These are phyloP conservation scores for Semotilus atromaculatus DNA, from an alignment of 2,797 vertebrate species.

Conservation along the genomic window DNA sequence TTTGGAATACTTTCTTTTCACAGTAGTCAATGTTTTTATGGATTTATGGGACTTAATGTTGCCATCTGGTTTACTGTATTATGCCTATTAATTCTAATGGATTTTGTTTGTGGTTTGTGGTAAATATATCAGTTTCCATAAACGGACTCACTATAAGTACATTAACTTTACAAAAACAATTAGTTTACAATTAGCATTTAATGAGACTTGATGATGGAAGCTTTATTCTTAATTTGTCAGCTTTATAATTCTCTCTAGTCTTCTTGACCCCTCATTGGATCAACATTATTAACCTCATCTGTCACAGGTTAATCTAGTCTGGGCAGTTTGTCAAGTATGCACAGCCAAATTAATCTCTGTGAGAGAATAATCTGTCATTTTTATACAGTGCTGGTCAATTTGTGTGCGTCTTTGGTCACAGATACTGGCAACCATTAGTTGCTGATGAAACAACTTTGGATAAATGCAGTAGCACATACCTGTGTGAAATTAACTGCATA, in stretches of 20 bases:
- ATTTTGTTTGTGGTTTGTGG: constrained; percentile 14
- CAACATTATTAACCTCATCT: constrained; percentile 24
- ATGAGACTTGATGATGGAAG: constrained; percentile 38
- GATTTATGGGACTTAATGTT: neutral
- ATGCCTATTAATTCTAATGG: constrained; percentile 19
- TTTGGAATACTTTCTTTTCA: constrained; percentile 3
- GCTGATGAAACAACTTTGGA: neutral
- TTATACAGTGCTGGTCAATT: constrained; percentile 23
- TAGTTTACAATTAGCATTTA: constrained; percentile 27
- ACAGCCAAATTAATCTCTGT: constrained; percentile 46
- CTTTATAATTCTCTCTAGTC: constrained; percentile 30
- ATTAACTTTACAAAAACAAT: constrained; percentile 38
- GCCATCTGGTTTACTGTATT: neutral
- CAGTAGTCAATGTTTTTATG: neutral
- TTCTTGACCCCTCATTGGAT: constrained; percentile 18
- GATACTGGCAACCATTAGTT: neutral
- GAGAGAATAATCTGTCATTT: constrained; percentile 41
- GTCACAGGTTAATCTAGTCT: constrained; percentile 42
- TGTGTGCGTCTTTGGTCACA: constrained; percentile 13
- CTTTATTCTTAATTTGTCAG: constrained; percentile 24
- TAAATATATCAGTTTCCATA: neutral
- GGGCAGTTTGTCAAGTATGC: constrained; percentile 54
- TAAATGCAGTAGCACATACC: neutral
- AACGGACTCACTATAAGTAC: constrained; percentile 5
- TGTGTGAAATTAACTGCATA: neutral